phyloP scores from a whole-genome alignment of 2,113 vertebrate genomes.

The Gracilinanus agilis region DNA sequence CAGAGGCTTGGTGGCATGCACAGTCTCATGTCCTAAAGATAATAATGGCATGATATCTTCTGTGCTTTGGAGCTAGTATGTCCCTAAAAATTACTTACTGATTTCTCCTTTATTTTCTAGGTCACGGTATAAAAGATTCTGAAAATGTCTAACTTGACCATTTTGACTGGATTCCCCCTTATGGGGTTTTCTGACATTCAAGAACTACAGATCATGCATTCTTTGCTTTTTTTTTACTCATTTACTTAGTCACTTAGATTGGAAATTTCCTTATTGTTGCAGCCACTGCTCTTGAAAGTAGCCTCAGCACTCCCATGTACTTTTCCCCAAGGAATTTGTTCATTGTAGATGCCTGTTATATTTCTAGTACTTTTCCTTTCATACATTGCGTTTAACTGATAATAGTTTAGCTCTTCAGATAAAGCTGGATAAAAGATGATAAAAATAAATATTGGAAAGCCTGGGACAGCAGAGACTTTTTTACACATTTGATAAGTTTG shows the following conservation, averaged over 20 bases:
- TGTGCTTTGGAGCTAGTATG: too few species aligned
- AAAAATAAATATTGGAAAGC: too few species aligned
- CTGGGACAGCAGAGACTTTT: background rate
- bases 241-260: slow-evolving; percentile 49
- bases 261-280: slow-evolving; percentile 67
- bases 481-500: background rate
- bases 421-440: too few species aligned
- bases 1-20: too few species aligned
- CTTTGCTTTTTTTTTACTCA: slow-evolving; percentile 9
- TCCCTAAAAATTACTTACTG: background rate
- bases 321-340: slow-evolving; percentile 70
- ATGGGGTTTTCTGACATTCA: background rate
- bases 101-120: background rate
- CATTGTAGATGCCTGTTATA: slow-evolving; percentile 60
- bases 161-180: background rate
- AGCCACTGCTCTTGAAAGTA: slow-evolving; percentile 19
- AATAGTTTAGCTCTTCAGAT: too few species aligned
- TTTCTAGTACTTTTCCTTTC: slow-evolving; percentile 56
- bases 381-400: slow-evolving; percentile 32
- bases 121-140: background rate
- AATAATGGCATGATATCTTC: too few species aligned
- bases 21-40: too few species aligned
- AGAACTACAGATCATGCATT: background rate
- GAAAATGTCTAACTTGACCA: background rate
- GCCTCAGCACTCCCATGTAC: slow-evolving; percentile 59